A percentile compares a stretch with the other conserved stretches of the same genome.
Evolutionary conservation across 2,888 invertebrate genomes (phyloP).

Genomic region (Harpagoxenus sublaevis): DNA sequence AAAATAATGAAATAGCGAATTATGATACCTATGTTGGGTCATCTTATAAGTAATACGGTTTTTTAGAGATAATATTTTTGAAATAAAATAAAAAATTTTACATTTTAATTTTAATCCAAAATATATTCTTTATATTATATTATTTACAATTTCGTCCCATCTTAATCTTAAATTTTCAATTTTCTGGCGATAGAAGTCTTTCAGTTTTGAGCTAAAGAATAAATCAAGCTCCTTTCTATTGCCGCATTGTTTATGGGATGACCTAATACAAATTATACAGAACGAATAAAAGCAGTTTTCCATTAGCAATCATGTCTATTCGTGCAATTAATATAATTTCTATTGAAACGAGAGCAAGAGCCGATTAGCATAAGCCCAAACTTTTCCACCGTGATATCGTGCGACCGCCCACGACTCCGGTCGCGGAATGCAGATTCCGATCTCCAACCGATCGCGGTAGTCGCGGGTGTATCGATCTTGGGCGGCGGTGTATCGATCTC

Average conservation of each 20-base stretch:
- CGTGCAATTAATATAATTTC: conserved; percentile 21
- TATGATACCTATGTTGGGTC: too few relatives aligned
- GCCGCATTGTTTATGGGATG: too few relatives aligned
- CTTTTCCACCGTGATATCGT: neutral
- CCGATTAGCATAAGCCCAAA: neutral
- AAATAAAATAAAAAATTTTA: too few relatives aligned
- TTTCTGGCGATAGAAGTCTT: too few relatives aligned
- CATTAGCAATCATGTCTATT: neutral
- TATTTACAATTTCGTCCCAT: too few relatives aligned
- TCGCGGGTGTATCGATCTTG: conserved; percentile 17
- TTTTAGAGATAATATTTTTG: too few relatives aligned
- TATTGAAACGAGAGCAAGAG: neutral
- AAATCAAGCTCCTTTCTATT: too few relatives aligned
- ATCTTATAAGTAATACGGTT: too few relatives aligned
- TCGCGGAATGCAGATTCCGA: conserved; percentile 36
- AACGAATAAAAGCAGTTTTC: neutral
- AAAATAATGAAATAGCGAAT: neutral
- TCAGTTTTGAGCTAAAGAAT: too few relatives aligned
- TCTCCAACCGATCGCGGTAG: conserved; percentile 32
- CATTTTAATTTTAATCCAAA: too few relatives aligned
- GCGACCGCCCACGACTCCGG: conserved; percentile 14
- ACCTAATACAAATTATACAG: neutral
- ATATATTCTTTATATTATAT: too few relatives aligned
- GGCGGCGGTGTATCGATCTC: conserved; percentile 31
- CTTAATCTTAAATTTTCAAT: too few relatives aligned